Evolutionary conservation across 2,888 invertebrate species (phyloP).

Genomic region (Nymphalis polychloros): DNA sequence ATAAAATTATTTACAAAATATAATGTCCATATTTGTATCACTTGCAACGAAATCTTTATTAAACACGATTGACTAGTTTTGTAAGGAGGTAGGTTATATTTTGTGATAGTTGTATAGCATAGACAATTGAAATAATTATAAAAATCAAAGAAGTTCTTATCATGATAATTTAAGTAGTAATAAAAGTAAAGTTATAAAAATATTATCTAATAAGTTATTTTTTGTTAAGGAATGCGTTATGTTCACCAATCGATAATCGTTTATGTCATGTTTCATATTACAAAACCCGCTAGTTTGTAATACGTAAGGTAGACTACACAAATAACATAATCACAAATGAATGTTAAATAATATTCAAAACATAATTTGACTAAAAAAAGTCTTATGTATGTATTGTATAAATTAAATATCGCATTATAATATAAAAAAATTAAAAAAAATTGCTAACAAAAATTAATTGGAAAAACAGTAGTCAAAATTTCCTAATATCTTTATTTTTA

Average conservation of each 20-base stretch:
- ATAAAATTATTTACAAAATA: constrained; percentile 1
- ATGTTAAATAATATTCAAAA: too few species aligned
- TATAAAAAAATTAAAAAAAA: too few species aligned
- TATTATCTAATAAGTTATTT: neutral
- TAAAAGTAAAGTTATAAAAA: neutral
- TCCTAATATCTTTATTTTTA: too few species aligned
- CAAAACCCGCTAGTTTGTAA: constrained; percentile 21
- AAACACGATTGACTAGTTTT: neutral
- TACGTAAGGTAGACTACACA: constrained; percentile 17
- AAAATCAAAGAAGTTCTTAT: too few species aligned
- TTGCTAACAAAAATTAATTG: too few species aligned
- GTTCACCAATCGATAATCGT: constrained; percentile 25
- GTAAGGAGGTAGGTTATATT: too few species aligned
- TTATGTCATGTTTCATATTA: constrained; percentile 22
- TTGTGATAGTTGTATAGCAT: too few species aligned
- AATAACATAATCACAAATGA: neutral
- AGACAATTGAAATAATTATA: too few species aligned
- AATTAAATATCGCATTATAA: too few species aligned
- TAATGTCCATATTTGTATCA: neutral
- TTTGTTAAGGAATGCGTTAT: constrained; percentile 18
- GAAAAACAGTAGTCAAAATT: too few species aligned
- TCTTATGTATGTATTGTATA: too few species aligned
- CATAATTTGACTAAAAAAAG: too few species aligned
- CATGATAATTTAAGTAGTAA: neutral
- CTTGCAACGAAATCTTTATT: neutral